phyloP scores from a whole-genome alignment of 2,888 invertebrate genomes.

The Synergus umbraculus region DNA sequence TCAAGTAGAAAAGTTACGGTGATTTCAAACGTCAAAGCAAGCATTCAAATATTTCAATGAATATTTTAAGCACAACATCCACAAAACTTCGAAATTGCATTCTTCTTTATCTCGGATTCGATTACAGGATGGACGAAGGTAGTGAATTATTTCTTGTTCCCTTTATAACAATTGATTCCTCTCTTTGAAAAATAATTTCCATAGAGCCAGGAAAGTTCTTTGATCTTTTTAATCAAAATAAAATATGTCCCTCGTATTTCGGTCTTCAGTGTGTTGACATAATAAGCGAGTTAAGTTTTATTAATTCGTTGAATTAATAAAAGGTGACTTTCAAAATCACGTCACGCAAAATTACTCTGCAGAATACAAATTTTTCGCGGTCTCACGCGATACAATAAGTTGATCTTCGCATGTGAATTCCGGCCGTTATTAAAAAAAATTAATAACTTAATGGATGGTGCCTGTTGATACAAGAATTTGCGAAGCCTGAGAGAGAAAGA shows the following conservation, averaged over 20 bases:
- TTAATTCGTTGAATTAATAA: background rate
- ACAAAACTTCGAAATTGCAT: constrained; percentile 20
- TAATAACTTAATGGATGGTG: constrained; percentile 29
- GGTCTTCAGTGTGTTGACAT: no score
- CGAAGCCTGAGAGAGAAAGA: constrained; percentile 12
- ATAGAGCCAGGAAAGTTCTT: background rate
- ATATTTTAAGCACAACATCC: constrained; percentile 24
- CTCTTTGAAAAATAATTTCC: background rate
- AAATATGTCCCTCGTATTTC: no score
- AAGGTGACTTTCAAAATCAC: constrained; percentile 1
- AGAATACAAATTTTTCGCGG: background rate
- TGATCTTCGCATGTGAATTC: background rate
- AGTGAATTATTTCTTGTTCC: background rate
- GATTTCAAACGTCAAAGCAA: constrained; percentile 24
- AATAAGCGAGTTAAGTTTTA: no score
- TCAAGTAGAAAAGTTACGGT: constrained; percentile 39
- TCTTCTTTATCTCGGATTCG: constrained; percentile 22
- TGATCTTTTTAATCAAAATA: no score
- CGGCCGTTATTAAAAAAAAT: constrained; percentile 9
- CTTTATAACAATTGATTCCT: background rate
- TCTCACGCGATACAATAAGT: constrained; percentile 8
- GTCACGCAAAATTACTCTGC: constrained; percentile 2
- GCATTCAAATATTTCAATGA: background rate
- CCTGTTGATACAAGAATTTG: constrained; percentile 31
- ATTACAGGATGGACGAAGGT: background rate